Percentiles rank a stretch among this genome's conserved stretches.
These are phyloP conservation scores for Tenualosa ilisha DNA, from an alignment of 2,797 vertebrate species.

Conservation along the genomic window DNA sequence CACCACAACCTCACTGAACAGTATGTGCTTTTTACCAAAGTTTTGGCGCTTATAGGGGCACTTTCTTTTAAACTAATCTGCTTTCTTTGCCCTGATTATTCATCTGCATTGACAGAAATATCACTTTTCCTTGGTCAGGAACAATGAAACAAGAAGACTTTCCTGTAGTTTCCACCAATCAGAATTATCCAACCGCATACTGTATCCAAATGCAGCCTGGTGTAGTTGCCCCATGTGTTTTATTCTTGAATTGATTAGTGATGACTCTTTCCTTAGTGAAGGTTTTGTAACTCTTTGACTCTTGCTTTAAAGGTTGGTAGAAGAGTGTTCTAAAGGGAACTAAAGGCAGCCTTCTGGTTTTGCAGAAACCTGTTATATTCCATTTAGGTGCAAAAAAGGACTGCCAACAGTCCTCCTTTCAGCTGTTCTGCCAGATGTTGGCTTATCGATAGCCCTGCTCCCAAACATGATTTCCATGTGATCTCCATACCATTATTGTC, in stretches of 20 bases:
- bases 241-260: conserved; percentile 11
- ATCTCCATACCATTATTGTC: neutral
- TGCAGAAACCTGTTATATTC: neutral
- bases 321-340: neutral
- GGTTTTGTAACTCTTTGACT: neutral
- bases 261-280: neutral
- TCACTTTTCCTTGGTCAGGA: conserved; percentile 13
- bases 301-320: neutral
- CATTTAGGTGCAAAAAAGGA: conserved; percentile 7
- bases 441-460: neutral
- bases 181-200: conserved; percentile 22
- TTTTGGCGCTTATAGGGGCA: conserved; percentile 6
- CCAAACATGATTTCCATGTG: neutral
- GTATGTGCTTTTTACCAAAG: conserved; percentile 26
- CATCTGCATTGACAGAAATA: conserved; percentile 18
- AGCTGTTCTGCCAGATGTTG: neutral
- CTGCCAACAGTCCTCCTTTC: neutral
- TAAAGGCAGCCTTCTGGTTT: neutral
- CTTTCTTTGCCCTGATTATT: conserved; percentile 1
- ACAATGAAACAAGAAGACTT: conserved; percentile 22
- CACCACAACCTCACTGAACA: conserved; percentile 24
- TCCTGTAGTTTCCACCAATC: conserved; percentile 19
- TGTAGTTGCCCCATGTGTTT: conserved; percentile 13
- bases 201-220: conserved; percentile 15
- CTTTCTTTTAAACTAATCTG: conserved; percentile 9